These are phyloP conservation scores for Harpagifer antarcticus DNA, from an alignment of 2,797 vertebrate genomes.

Conservation along the genomic window DNA sequence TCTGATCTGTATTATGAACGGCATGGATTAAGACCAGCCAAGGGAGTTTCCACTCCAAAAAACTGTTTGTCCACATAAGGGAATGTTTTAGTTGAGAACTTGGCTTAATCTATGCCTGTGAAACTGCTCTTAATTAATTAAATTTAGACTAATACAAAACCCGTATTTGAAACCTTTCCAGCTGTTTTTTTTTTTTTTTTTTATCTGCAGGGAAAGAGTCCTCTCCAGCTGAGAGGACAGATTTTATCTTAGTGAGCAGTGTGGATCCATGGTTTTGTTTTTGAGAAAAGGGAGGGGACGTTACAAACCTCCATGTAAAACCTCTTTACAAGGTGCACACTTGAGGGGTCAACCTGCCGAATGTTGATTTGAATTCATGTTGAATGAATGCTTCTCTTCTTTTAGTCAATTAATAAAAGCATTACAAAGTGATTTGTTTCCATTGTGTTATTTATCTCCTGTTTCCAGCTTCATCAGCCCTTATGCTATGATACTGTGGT, in stretches of 20 bases:
- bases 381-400: constrained; percentile 99
- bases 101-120: constrained; percentile 1
- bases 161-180: constrained; percentile 51
- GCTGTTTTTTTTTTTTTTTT: constrained; percentile 57
- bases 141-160: constrained; percentile 5
- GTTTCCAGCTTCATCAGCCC: neutral
- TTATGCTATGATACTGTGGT: no score
- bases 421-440: constrained; percentile 71
- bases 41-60: constrained; percentile 5
- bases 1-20: constrained; percentile 8
- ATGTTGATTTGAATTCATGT: constrained; percentile 97
- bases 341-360: constrained; percentile 90
- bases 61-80: neutral
- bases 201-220: constrained; percentile 82
- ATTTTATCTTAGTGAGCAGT: constrained; percentile 92
- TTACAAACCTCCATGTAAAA: constrained; percentile 59
- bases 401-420: constrained; percentile 99
- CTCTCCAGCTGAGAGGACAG: constrained; percentile 87
- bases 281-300: constrained; percentile 20
- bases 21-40: constrained; percentile 17
- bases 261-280: constrained; percentile 84
- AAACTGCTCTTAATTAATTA: neutral
- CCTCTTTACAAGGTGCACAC: constrained; percentile 85
- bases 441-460: neutral
- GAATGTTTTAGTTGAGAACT: constrained; percentile 15